Percentiles rank a stretch among this genome's conserved stretches.
Evolutionary conservation across 2,888 invertebrate genomes (phyloP).

Genomic region (Slavum lentiscoides): DNA sequence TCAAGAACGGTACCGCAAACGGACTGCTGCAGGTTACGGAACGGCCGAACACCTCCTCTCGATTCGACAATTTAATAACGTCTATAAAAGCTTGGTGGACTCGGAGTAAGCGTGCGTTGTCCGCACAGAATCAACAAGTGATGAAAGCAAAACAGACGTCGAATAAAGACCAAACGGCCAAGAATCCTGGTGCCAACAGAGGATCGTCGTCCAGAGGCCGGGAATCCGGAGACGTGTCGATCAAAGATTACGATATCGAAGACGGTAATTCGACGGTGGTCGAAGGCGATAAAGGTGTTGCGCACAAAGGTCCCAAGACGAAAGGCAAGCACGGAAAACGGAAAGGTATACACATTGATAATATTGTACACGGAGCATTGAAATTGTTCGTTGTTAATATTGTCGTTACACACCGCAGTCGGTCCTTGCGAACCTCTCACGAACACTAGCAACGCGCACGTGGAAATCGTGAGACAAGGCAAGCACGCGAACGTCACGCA

Average conservation of each 20-base stretch:
- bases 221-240: constrained; percentile 36
- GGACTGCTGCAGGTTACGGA: constrained; percentile 17
- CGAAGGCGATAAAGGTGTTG: constrained; percentile 5
- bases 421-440: constrained; percentile 71
- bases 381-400: background rate
- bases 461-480: constrained; percentile 73
- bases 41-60: constrained; percentile 40
- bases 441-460: constrained; percentile 69
- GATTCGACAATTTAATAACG: constrained; percentile 20
- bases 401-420: constrained; percentile 13
- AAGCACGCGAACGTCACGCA: constrained; percentile 72
- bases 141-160: constrained; percentile 53
- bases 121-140: constrained; percentile 57
- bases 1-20: constrained; percentile 38
- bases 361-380: background rate
- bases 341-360: constrained; percentile 53
- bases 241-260: constrained; percentile 53
- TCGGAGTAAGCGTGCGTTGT: constrained; percentile 56
- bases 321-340: constrained; percentile 53
- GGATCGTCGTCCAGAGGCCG: constrained; percentile 54
- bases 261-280: constrained; percentile 28
- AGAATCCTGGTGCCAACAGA: constrained; percentile 52
- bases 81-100: constrained; percentile 44
- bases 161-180: constrained; percentile 54
- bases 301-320: constrained; percentile 49